phyloP scores from a whole-genome alignment of 37 sponge, comb jelly and placozoan species.

The Corticium candelabrum region DNA sequence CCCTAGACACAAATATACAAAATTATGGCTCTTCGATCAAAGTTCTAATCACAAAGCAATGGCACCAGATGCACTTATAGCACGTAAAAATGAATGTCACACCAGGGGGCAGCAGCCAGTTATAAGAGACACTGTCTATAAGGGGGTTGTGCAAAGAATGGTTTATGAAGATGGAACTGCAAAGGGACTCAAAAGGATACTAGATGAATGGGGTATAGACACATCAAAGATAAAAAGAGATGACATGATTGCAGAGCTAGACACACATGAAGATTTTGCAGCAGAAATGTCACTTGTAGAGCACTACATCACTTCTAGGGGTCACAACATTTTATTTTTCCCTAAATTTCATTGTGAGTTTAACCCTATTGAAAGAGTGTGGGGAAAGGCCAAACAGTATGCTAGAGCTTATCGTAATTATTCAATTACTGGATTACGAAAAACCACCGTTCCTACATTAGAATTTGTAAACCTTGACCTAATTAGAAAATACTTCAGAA shows the following conservation, averaged over 20 bases:
- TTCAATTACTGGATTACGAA: not conserved
- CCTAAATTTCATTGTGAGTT: conserved; percentile 42
- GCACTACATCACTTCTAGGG: conserved; percentile 19
- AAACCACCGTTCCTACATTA: not conserved
- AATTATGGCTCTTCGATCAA: conserved; percentile 31
- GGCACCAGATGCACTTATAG: conserved; percentile 20
- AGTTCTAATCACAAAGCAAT: conserved; percentile 18
- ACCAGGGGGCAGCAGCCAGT: conserved; percentile 24
- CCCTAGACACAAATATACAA: conserved; percentile 10
- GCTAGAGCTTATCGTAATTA: conserved; percentile 27
- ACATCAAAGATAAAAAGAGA: conserved; percentile 11
- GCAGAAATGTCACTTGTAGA: conserved; percentile 28
- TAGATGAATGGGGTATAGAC: conserved; percentile 21
- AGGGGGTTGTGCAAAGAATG: conserved; percentile 20
- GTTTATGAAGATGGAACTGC: conserved; percentile 18
- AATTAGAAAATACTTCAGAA: not conserved
- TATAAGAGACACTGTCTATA: conserved; percentile 22
- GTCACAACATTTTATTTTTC: conserved; percentile 16
- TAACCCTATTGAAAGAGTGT: conserved; percentile 36
- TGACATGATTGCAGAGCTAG: conserved; percentile 19
- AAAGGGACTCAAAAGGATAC: conserved; percentile 17
- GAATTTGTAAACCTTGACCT: not conserved
- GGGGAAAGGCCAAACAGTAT: conserved; percentile 25
- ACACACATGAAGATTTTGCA: conserved; percentile 24
- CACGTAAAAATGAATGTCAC: conserved; percentile 1